phyloP scores from a whole-genome alignment of 2,113 vertebrate species.

The Stercorarius parasiticus region DNA sequence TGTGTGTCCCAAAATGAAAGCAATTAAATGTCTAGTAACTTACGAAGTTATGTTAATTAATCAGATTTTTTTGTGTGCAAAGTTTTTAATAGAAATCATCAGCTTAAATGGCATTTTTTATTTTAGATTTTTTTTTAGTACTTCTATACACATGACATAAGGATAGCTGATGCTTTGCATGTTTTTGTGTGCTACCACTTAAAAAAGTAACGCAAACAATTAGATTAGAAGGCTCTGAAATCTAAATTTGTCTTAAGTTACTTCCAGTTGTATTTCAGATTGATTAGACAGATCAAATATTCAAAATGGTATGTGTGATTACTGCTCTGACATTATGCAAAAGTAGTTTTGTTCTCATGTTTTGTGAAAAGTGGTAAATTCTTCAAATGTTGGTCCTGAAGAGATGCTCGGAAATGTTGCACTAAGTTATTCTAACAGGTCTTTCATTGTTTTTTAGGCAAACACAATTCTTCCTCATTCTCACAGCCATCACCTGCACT shows the following conservation, averaged over 20 bases:
- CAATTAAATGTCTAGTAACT: not conserved
- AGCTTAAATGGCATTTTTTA: not conserved
- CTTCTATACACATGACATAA: accelerated
- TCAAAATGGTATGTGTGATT: not conserved
- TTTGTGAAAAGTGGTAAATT: not conserved
- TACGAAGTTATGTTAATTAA: not conserved
- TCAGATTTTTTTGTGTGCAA: not conserved
- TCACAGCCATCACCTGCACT: conserved; percentile 97
- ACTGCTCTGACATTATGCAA: not conserved
- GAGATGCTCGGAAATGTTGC: not conserved
- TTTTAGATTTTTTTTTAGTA: not conserved
- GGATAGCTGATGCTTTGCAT: not conserved
- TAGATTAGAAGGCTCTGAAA: not conserved
- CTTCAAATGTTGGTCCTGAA: not conserved
- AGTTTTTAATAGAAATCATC: not conserved
- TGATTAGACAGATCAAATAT: not conserved
- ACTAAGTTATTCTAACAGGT: not conserved
- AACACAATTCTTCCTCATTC: conserved; percentile 98
- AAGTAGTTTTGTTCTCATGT: not conserved
- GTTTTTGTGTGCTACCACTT: not conserved
- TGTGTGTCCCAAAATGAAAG: not conserved
- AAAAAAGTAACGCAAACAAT: not conserved
- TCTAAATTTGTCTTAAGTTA: not conserved
- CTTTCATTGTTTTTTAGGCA: conserved; percentile 76
- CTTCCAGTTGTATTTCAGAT: not conserved